Percentiles rank a stretch among this genome's conserved stretches.
These are phyloP conservation scores for Eilema sororculum DNA, from an alignment of 2,888 invertebrate species.

Conservation along the genomic window DNA sequence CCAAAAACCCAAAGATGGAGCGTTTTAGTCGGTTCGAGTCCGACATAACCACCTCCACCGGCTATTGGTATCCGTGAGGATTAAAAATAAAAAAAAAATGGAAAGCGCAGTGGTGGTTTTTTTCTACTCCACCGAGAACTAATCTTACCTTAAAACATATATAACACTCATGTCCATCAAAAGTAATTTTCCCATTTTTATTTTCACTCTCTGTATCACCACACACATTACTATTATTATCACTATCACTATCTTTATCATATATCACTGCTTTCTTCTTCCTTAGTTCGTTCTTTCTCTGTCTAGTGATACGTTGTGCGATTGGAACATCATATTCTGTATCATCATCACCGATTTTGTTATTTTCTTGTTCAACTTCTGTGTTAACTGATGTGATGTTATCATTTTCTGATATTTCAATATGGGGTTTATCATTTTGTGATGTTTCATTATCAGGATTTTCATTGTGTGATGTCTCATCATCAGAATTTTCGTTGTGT, in stretches of 20 bases:
- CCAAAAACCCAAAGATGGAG: no score
- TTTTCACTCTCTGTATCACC: background rate
- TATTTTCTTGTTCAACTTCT: background rate
- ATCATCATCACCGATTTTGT: background rate
- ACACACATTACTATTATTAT: conserved; percentile 9
- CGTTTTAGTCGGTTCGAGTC: no score
- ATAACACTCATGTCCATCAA: conserved; percentile 74
- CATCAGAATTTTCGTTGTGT: background rate
- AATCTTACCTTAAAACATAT: conserved; percentile 73
- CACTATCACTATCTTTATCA: conserved; percentile 17
- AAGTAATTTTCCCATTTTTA: conserved; percentile 53
- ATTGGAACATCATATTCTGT: conserved; percentile 5
- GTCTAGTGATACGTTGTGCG: conserved; percentile 1
- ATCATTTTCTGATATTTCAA: background rate
- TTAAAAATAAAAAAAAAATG: no score
- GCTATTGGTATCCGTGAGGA: no score
- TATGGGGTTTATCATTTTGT: no score
- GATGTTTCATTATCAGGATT: background rate
- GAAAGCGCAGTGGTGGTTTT: no score
- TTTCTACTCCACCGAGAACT: no score
- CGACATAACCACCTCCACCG: no score
- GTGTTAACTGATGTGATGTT: background rate
- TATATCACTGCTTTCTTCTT: conserved; percentile 7
- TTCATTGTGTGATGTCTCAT: background rate
- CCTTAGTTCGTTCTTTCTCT: background rate